A percentile compares a stretch with the other conserved stretches of the same genome.
Conservation (phyloP, 2,113 vertebrate genomes). For the Zootoca vivipara region DNA sequence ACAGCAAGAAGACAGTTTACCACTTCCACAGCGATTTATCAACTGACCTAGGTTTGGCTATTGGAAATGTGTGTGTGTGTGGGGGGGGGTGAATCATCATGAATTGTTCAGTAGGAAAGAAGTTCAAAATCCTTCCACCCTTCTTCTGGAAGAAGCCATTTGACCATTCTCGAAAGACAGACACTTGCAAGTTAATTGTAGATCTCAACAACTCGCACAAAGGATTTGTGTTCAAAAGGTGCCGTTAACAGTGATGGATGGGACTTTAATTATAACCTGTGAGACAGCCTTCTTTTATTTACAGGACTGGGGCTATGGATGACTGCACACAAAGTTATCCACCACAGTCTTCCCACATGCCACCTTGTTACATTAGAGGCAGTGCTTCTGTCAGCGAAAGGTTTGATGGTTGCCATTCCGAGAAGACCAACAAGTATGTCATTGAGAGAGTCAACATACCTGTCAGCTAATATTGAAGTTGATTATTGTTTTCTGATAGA, state of each 20-base stretch:
- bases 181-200: not conserved
- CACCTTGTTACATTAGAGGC: conserved; percentile 17
- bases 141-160: conserved; percentile 3
- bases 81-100: not conserved
- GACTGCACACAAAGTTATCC: conserved; percentile 23
- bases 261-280: conserved; percentile 31
- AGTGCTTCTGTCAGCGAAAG: conserved; percentile 20
- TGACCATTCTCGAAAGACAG: not conserved
- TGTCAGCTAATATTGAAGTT: conserved; percentile 28
- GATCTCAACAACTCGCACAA: not conserved
- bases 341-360: conserved; percentile 7
- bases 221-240: conserved; percentile 8
- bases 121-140: not conserved
- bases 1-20: not conserved
- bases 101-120: not conserved
- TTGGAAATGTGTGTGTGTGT: not conserved
- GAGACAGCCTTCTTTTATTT: conserved; percentile 5
- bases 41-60: not conserved
- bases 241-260: conserved; percentile 15
- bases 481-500: conserved; percentile 35
- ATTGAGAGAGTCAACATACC: conserved; percentile 32
- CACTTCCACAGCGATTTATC: not conserved
- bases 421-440: conserved; percentile 23
- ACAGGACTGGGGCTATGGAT: not conserved
- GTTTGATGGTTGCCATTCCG: conserved; percentile 1